phyloP scores from a whole-genome alignment of 2,797 vertebrate species.

The Gobionotothen gibberifrons region DNA sequence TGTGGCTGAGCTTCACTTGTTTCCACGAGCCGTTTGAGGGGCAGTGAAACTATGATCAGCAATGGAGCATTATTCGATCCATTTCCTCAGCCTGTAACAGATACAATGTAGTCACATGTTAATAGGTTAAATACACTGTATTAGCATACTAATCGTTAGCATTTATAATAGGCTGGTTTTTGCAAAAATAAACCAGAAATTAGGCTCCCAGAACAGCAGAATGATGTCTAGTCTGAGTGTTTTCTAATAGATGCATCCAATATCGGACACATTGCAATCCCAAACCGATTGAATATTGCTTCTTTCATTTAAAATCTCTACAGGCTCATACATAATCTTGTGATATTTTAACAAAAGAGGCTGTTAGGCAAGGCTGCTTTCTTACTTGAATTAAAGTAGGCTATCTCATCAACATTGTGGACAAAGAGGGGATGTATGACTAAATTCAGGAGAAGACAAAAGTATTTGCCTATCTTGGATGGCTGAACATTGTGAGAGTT shows the following conservation, averaged over 20 bases:
- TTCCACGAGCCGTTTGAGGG: constrained; percentile 20
- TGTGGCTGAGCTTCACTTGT: constrained; percentile 40
- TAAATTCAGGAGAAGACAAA: background rate
- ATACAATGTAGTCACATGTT: background rate
- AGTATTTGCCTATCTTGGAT: background rate
- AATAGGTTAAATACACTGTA: background rate
- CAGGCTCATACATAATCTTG: background rate
- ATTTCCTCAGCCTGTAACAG: background rate
- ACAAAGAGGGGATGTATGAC: background rate
- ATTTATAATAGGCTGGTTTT: background rate
- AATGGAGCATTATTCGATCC: background rate
- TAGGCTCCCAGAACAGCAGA: background rate
- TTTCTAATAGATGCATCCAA: background rate
- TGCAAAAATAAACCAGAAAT: background rate
- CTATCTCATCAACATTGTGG: background rate
- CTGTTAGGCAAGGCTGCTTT: background rate
- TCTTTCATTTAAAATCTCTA: background rate
- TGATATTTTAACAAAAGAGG: background rate
- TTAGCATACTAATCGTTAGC: background rate
- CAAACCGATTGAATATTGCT: background rate
- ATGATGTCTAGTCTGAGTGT: background rate
- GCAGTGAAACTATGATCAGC: constrained; percentile 5
- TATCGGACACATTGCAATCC: background rate
- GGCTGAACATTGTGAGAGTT: background rate
- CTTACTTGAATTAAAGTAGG: background rate